Evolutionary conservation across 2,797 vertebrate genomes (phyloP).

Genomic region (Hippopotamyrus pictus): DNA sequence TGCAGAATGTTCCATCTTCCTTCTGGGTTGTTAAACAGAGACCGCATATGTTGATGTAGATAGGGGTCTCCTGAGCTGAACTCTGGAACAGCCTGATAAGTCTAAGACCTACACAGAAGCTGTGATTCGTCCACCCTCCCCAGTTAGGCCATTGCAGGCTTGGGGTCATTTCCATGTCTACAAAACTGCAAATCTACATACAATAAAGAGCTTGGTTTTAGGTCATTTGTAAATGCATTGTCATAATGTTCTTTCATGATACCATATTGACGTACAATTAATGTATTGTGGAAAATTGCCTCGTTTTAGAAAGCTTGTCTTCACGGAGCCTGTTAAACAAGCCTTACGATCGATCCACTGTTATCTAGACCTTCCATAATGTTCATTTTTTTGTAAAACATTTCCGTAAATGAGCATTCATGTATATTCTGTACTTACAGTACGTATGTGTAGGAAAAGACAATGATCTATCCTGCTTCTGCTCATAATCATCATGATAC

Average conservation of each 20-base stretch:
- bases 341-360: neutral
- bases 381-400: neutral
- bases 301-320: neutral
- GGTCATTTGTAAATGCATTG: neutral
- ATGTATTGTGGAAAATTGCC: neutral
- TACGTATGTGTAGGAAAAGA: neutral
- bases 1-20: neutral
- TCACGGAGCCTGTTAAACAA: neutral
- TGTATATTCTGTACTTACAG: neutral
- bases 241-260: neutral
- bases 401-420: neutral
- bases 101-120: neutral
- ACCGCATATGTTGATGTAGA: neutral
- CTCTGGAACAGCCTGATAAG: neutral
- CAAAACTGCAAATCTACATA: neutral
- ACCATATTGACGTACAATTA: neutral
- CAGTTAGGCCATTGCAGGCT: neutral
- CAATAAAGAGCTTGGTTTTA: neutral
- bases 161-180: neutral
- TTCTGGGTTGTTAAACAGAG: neutral
- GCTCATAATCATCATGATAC: neutral
- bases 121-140: neutral
- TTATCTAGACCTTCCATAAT: neutral
- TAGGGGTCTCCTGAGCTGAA: neutral
- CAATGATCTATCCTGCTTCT: neutral